These are phyloP conservation scores for Zaprionus kolodkinae DNA, from an alignment of 1,140 invertebrate genomes.

Conservation along the genomic window DNA sequence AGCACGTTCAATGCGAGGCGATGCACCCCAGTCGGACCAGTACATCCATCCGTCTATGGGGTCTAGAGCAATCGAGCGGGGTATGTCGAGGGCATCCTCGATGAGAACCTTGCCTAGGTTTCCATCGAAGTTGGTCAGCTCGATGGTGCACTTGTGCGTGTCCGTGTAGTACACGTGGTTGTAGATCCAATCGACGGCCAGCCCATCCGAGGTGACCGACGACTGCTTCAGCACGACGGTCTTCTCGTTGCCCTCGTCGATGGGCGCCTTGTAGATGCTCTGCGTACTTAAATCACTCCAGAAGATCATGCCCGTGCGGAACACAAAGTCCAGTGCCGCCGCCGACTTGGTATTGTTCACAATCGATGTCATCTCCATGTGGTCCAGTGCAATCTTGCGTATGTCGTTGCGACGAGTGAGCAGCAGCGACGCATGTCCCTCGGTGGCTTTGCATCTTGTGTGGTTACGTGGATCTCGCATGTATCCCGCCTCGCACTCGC, in stretches of 20 bases:
- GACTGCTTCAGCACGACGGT: constrained; percentile 92
- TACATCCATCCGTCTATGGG: constrained; percentile 98
- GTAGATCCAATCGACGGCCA: constrained; percentile 99
- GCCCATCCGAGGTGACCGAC: constrained; percentile 94
- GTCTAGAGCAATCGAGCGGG: constrained; percentile 97
- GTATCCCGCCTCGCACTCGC: constrained; percentile 95
- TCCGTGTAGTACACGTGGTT: constrained; percentile 98
- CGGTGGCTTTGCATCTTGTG: constrained; percentile 93
- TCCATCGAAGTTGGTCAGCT: constrained; percentile 94
- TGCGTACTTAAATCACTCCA: constrained; percentile 96
- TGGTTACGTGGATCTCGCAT: constrained; percentile 92
- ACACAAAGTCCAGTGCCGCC: constrained; percentile 95
- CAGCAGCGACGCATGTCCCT: constrained; percentile 93
- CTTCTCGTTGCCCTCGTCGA: constrained; percentile 94
- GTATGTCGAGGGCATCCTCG: constrained; percentile 93
- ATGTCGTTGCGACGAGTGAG: constrained; percentile 94
- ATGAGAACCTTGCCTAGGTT: constrained; percentile 95
- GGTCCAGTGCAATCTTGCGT: constrained; percentile 94
- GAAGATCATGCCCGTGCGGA: constrained; percentile 95
- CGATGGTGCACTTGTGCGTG: constrained; percentile 94
- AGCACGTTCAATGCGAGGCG: constrained; percentile 95
- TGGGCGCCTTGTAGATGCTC: constrained; percentile 97
- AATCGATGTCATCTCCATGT: constrained; percentile 94
- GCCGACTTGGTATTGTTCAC: constrained; percentile 94
- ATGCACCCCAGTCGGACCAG: constrained; percentile 98